Evolutionary conservation across 2,113 vertebrate genomes (phyloP).

Genomic region (Motacilla tschutschensis): DNA sequence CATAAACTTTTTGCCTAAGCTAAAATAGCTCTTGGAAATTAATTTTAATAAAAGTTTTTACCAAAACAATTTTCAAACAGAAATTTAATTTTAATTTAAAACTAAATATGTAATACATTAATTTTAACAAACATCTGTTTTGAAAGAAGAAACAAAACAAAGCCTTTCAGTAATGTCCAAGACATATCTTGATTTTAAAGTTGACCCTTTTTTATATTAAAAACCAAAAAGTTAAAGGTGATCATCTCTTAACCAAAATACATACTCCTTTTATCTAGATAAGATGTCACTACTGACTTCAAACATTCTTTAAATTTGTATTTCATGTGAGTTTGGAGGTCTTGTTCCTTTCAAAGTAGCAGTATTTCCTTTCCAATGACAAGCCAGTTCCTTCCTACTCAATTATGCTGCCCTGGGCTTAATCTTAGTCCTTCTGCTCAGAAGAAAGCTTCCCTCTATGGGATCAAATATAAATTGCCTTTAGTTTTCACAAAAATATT

Average conservation of each 20-base stretch:
- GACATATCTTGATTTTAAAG: neutral
- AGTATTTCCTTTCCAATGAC: conserved; percentile 1
- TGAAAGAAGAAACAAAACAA: neutral
- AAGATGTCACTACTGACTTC: neutral
- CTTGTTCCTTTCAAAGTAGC: neutral
- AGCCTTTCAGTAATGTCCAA: neutral
- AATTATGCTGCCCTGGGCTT: neutral
- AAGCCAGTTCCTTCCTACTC: neutral
- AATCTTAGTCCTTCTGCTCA: neutral
- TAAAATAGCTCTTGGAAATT: neutral
- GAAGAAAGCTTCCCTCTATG: neutral
- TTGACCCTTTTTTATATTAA: neutral
- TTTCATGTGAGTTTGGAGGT: neutral
- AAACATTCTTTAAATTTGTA: neutral
- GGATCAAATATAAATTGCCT: neutral
- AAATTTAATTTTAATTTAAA: neutral
- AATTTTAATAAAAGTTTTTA: neutral
- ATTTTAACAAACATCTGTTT: neutral
- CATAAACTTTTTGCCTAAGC: neutral
- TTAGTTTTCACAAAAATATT: neutral
- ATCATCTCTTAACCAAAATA: neutral
- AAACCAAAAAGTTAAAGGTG: neutral
- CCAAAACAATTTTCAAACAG: neutral
- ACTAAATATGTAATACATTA: neutral
- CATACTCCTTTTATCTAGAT: neutral